Percentiles rank a stretch among this genome's conserved stretches.
Conservation (phyloP, 2,888 invertebrate species). For the Cerastis rubricosa region DNA sequence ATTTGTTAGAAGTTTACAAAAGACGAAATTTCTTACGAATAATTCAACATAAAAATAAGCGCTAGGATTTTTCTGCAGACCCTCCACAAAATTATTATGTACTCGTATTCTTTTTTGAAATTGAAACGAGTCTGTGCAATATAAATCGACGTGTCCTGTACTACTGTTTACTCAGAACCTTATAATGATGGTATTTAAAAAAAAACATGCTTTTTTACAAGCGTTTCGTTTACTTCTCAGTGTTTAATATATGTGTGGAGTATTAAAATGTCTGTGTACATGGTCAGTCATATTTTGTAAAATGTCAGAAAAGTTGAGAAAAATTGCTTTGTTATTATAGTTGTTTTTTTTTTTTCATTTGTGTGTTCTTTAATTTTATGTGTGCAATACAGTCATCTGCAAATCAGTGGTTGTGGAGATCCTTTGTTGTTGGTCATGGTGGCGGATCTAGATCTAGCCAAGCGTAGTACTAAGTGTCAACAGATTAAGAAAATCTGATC, state of each 20-base stretch:
- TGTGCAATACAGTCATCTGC: too few relatives aligned
- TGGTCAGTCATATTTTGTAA: neutral
- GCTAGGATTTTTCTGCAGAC: conserved; percentile 59
- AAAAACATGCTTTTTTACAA: conserved; percentile 49
- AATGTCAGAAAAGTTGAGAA: conserved; percentile 24
- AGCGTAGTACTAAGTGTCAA: too few relatives aligned
- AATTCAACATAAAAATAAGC: neutral
- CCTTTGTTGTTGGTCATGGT: too few relatives aligned
- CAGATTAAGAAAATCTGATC: too few relatives aligned
- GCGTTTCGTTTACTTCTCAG: conserved; percentile 7
- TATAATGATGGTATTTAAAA: conserved; percentile 54
- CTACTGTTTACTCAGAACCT: conserved; percentile 71
- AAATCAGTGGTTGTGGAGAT: too few relatives aligned
- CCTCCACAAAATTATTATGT: conserved; percentile 73
- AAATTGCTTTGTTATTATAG: neutral
- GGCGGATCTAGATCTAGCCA: too few relatives aligned
- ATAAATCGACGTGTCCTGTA: conserved; percentile 69
- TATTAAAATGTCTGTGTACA: conserved; percentile 9
- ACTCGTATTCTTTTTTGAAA: conserved; percentile 73
- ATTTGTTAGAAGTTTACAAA: too few relatives aligned
- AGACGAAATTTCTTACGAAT: neutral
- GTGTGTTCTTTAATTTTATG: too few relatives aligned
- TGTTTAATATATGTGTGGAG: conserved; percentile 17
- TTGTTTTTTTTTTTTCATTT: too few relatives aligned
- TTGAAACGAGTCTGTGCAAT: conserved; percentile 74